A percentile compares a stretch with the other conserved stretches of the same genome.
Evolutionary conservation across 1,140 invertebrate genomes (phyloP).

Genomic region (Caenorhabditis brenneri): DNA sequence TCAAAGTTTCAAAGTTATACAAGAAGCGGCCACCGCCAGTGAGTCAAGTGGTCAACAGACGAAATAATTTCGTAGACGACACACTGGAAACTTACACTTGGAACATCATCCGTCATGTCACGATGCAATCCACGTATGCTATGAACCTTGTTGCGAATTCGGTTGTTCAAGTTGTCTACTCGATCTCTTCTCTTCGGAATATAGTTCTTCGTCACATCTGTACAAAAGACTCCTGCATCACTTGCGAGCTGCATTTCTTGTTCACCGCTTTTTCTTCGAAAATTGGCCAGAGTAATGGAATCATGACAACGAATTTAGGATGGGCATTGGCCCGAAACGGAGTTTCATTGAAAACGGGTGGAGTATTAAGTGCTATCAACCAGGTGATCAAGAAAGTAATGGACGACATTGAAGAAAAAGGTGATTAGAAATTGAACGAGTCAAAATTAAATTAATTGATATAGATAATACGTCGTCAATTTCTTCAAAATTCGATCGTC

Average conservation of each 20-base stretch:
- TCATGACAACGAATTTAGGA: not conserved
- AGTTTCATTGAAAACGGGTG: not conserved
- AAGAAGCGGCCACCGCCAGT: not conserved
- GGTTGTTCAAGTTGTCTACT: conserved; percentile 10
- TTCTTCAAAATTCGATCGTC: not conserved
- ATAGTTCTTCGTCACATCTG: not conserved
- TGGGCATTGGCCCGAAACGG: not conserved
- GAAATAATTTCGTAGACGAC: not conserved
- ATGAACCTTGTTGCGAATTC: conserved; percentile 21
- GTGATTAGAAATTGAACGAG: not conserved
- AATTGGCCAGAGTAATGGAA: not conserved
- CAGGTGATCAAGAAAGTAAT: not conserved
- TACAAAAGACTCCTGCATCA: not conserved
- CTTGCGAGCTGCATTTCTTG: not conserved
- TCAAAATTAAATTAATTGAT: not conserved
- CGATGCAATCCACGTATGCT: not conserved
- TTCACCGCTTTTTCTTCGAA: conserved; percentile 6
- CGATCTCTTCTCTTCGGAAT: not conserved
- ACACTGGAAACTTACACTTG: not conserved
- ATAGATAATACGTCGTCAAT: not conserved
- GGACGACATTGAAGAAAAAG: not conserved
- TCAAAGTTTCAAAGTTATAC: not conserved
- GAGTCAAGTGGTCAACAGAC: not conserved
- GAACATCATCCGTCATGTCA: not conserved
- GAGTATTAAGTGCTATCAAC: not conserved